Evolutionary conservation across 2,888 invertebrate species (phyloP).

Genomic region (Ditula angustiorana): DNA sequence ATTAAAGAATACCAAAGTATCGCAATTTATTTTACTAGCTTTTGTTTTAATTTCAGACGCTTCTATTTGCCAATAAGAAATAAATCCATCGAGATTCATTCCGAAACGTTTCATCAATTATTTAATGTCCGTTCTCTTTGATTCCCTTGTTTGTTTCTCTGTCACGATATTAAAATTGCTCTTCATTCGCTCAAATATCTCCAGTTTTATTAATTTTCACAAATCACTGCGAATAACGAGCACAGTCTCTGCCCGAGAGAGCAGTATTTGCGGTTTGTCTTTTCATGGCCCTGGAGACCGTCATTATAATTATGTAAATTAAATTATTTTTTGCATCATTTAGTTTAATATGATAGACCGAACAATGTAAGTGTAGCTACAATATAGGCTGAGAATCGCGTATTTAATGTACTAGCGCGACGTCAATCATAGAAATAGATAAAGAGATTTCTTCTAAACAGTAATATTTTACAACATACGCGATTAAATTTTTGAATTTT

Average conservation of each 20-base stretch:
- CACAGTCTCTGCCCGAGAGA: background rate
- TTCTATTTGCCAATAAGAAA: background rate
- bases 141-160: slow-evolving; percentile 11
- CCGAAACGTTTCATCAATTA: slow-evolving; percentile 15
- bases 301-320: background rate
- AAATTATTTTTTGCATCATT: no score
- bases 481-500: no score
- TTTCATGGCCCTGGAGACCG: background rate
- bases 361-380: no score
- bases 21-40: background rate
- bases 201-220: background rate
- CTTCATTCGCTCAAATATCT: background rate
- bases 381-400: no score
- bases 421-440: no score
- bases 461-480: no score
- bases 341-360: no score
- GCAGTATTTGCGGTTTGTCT: background rate
- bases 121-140: slow-evolving; percentile 9
- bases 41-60: background rate
- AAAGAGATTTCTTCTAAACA: no score
- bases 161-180: slow-evolving; percentile 15
- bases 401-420: no score
- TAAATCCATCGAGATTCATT: slow-evolving; percentile 6
- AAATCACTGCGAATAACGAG: background rate
- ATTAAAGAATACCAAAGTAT: background rate